Conservation (phyloP, 2,888 invertebrate species). For the Papilio protenor region DNA sequence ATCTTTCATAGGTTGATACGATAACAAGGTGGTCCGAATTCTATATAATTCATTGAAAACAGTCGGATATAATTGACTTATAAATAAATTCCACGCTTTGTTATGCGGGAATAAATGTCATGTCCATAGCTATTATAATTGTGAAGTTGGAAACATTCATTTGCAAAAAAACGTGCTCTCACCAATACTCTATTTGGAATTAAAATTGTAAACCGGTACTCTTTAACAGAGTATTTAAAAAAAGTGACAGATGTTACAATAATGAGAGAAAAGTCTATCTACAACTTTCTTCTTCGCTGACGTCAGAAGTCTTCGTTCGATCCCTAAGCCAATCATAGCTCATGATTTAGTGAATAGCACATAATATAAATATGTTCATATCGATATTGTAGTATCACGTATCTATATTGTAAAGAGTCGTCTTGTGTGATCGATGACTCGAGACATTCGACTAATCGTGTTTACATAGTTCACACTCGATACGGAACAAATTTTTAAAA, state of each 20-base stretch:
- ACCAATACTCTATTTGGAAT: not conserved
- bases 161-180: not conserved
- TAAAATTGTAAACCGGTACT: not conserved
- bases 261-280: not conserved
- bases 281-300: not conserved
- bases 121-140: constrained; percentile 1
- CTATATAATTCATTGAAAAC: not conserved
- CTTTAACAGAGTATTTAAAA: not conserved
- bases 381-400: constrained; percentile 46
- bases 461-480: constrained; percentile 75
- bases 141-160: not conserved
- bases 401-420: constrained; percentile 63
- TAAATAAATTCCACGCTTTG: not conserved
- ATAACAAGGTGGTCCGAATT: constrained; percentile 7
- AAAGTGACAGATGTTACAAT: constrained; percentile 8
- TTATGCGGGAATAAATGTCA: not conserved
- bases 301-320: not conserved
- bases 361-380: not conserved
- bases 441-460: constrained; percentile 71
- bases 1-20: not conserved
- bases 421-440: constrained; percentile 73
- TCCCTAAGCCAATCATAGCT: too few relatives aligned
- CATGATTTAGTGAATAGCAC: too few relatives aligned
- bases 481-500: constrained; percentile 67
- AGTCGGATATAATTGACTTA: not conserved